These are phyloP conservation scores for Amblyopsis rosae DNA, from an alignment of 2,113 vertebrate species.

Conservation along the genomic window DNA sequence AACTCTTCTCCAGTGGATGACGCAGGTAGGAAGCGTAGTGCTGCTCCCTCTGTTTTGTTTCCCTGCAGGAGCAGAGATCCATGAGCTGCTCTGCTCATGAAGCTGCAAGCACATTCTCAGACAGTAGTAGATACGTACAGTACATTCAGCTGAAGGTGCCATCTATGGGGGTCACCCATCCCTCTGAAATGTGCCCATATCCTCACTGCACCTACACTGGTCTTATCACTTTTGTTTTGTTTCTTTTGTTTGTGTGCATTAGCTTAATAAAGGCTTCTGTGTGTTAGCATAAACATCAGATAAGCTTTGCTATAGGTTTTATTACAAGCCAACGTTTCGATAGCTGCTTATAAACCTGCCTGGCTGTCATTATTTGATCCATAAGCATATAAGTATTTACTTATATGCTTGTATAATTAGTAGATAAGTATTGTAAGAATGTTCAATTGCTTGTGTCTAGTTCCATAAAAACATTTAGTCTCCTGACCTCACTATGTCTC, in stretches of 20 bases:
- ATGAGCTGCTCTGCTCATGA: no score
- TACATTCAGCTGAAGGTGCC: neutral
- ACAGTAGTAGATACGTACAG: neutral
- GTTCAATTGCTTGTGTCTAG: neutral
- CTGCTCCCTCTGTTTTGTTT: no score
- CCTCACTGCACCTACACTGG: neutral
- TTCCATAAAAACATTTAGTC: neutral
- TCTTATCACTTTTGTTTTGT: neutral
- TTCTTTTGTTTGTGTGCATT: neutral
- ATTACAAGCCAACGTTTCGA: neutral
- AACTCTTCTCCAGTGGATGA: slow-evolving; percentile 3
- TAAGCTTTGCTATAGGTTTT: neutral
- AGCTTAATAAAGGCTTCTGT: neutral
- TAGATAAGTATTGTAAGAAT: no score
- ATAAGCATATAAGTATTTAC: neutral
- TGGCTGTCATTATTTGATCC: neutral
- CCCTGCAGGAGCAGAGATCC: no score
- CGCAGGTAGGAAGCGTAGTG: slow-evolving; percentile 1
- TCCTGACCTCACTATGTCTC: slow-evolving; percentile 53
- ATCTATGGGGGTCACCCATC: neutral
- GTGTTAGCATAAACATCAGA: neutral
- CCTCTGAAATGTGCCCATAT: neutral
- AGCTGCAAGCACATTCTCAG: no score
- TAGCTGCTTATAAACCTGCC: neutral
- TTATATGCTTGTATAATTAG: no score